phyloP scores from a whole-genome alignment of 2,797 vertebrate species.

The Lemur catta region DNA sequence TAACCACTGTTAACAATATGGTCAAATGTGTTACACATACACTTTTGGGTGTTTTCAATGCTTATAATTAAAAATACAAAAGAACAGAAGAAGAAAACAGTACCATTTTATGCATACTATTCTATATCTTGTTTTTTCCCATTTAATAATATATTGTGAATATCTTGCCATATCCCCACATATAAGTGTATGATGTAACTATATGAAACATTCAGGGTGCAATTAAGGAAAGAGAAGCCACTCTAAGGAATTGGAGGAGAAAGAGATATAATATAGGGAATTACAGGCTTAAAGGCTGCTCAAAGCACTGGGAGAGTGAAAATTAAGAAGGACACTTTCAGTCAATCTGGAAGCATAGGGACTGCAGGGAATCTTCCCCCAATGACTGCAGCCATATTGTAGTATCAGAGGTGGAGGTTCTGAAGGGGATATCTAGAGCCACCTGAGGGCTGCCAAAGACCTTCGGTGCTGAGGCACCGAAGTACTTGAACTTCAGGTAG shows the following conservation, averaged over 20 bases:
- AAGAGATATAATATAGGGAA: not conserved
- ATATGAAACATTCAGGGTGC: not conserved
- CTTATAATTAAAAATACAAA: not conserved
- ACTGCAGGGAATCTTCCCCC: not conserved
- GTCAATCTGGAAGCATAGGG: not conserved
- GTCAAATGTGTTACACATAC: not conserved
- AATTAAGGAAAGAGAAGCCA: not conserved
- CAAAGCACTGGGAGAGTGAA: not conserved
- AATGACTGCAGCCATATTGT: not conserved
- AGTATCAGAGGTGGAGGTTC: not conserved
- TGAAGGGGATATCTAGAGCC: not conserved
- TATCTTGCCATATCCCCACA: not conserved
- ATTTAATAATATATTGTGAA: not conserved
- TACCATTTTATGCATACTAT: not conserved
- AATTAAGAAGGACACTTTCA: not conserved
- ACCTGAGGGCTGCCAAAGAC: not conserved
- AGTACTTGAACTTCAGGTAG: not conserved
- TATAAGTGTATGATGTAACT: not conserved
- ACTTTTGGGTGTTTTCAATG: not conserved
- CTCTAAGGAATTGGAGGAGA: not conserved
- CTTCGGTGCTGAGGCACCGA: not conserved
- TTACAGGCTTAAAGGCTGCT: not conserved
- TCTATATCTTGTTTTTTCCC: not conserved
- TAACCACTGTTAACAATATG: not conserved
- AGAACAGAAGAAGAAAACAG: not conserved